A percentile compares a stretch with the other conserved stretches of the same genome.
phyloP scores from a whole-genome alignment of 2,113 vertebrate genomes.

The Bothrops jararaca region DNA sequence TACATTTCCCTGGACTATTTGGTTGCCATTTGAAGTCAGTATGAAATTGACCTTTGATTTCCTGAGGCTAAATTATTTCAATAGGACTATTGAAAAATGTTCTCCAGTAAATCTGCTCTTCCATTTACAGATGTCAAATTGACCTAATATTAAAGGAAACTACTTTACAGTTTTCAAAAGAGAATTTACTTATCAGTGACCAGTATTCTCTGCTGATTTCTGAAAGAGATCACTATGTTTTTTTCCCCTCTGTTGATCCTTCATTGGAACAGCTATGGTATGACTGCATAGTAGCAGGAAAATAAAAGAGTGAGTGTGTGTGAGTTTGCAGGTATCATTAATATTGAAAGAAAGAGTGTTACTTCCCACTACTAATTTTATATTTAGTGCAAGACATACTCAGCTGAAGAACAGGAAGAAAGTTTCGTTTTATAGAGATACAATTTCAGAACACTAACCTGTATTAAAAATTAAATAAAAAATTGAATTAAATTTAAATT shows the following conservation, averaged over 20 bases:
- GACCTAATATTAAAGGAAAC: neutral
- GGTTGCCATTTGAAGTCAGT: neutral
- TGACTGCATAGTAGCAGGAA: neutral
- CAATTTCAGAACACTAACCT: neutral
- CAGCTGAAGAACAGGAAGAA: neutral
- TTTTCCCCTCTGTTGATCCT: accelerated
- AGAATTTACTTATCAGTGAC: neutral
- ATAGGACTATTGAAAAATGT: neutral
- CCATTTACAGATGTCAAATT: neutral
- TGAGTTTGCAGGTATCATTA: neutral
- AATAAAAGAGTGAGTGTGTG: neutral
- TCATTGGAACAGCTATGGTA: neutral
- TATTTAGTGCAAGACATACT: neutral
- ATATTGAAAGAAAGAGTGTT: neutral
- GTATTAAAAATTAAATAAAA: neutral
- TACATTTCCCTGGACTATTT: neutral
- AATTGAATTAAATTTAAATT: neutral
- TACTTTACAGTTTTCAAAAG: neutral
- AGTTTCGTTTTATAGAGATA: neutral
- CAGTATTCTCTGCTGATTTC: neutral
- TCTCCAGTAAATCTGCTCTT: neutral
- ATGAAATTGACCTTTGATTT: neutral
- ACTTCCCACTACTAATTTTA: neutral
- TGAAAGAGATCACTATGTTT: neutral
- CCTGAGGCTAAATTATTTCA: neutral